Conservation (phyloP, 1,140 invertebrate species). For the Lepidotrigona ventralis region DNA sequence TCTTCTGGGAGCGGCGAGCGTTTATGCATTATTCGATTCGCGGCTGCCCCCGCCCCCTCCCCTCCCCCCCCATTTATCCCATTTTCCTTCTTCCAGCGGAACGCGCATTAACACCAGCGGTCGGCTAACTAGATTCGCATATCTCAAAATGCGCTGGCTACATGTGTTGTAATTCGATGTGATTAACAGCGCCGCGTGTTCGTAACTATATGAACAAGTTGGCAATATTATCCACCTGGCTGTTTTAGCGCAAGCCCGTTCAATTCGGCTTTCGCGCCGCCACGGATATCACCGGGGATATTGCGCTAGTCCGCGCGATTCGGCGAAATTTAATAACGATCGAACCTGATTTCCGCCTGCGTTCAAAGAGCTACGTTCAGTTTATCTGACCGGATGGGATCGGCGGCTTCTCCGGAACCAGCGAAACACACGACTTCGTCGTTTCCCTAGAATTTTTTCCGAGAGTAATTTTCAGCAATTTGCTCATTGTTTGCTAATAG, state of each 20-base stretch:
- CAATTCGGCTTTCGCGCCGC: conserved; percentile 3
- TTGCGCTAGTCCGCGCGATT: conserved; percentile 50
- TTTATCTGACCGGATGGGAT: conserved; percentile 24
- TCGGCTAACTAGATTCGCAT: conserved; percentile 62
- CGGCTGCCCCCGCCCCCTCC: conserved; percentile 21
- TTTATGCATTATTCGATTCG: conserved; percentile 59
- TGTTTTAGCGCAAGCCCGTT: conserved; percentile 42
- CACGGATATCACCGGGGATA: conserved; percentile 36
- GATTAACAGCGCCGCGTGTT: conserved; percentile 66
- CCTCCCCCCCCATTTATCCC: conserved; percentile 44
- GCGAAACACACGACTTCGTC: no score
- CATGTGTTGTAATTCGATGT: conserved; percentile 66
- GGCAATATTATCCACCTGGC: conserved; percentile 66
- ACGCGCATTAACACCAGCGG: conserved; percentile 60
- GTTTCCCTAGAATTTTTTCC: no score
- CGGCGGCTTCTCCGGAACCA: background rate
- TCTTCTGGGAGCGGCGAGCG: conserved; percentile 43
- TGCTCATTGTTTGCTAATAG: no score
- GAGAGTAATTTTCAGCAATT: no score
- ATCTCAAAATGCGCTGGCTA: conserved; percentile 61
- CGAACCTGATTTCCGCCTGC: conserved; percentile 50
- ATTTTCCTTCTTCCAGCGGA: conserved; percentile 49
- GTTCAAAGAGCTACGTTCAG: conserved; percentile 38
- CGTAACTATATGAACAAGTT: conserved; percentile 66
- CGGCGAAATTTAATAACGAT: conserved; percentile 59